Conservation (phyloP, 30 jellyfish, hydroid and myxozoan species). For the Chironex yamaguchii region DNA sequence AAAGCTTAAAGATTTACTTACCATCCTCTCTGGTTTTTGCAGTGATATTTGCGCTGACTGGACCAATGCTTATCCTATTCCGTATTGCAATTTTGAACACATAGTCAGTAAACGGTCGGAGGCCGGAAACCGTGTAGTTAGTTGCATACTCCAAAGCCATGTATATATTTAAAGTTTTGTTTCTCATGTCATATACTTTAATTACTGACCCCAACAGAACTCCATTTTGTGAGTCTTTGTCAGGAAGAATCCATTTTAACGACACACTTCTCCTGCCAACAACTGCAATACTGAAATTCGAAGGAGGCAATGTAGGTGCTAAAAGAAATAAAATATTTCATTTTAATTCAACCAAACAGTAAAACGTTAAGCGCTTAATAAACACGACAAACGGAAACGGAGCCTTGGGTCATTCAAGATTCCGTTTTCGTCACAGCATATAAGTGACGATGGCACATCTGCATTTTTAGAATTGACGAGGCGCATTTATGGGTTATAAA, state of each 20-base stretch:
- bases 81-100: conserved; percentile 52
- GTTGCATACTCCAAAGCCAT: neutral
- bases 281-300: neutral
- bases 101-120: conserved; percentile 59
- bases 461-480: too few species aligned
- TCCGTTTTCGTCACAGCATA: too few species aligned
- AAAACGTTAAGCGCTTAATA: too few species aligned
- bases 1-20: too few species aligned
- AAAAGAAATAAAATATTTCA: too few species aligned
- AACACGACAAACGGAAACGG: too few species aligned
- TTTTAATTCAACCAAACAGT: too few species aligned
- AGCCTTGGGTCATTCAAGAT: too few species aligned
- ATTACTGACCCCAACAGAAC: neutral
- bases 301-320: too few species aligned
- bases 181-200: neutral
- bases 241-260: neutral
- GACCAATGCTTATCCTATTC: conserved; percentile 48
- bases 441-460: too few species aligned
- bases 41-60: conserved; percentile 12
- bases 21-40: conserved; percentile 49
- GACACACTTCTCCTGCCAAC: neutral
- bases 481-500: too few species aligned
- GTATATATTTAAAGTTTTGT: neutral
- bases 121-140: neutral
- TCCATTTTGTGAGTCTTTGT: neutral